Percentiles rank a stretch among this genome's conserved stretches.
Evolutionary conservation across 2,113 vertebrate species (phyloP).

Genomic region (Chitala chitala): DNA sequence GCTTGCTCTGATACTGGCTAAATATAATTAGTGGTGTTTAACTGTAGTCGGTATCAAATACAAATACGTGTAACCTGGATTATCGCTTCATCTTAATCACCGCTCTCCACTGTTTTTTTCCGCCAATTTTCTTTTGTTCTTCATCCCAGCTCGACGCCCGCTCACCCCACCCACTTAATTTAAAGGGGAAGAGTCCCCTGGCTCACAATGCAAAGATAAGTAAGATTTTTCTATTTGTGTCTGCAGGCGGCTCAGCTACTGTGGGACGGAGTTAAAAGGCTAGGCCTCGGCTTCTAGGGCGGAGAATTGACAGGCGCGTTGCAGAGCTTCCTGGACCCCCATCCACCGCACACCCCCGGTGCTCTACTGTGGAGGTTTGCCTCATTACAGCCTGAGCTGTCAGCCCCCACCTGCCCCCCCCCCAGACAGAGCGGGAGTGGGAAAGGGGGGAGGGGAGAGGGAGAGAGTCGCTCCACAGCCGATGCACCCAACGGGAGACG

Average conservation of each 20-base stretch:
- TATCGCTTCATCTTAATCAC: slow-evolving; percentile 18
- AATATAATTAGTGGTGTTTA: slow-evolving; percentile 42
- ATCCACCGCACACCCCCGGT: slow-evolving; percentile 54
- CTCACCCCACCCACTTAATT: slow-evolving; percentile 23
- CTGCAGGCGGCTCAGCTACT: slow-evolving; percentile 40
- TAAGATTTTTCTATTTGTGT: slow-evolving; percentile 41
- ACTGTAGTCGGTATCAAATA: slow-evolving; percentile 50
- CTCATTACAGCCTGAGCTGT: slow-evolving; percentile 62
- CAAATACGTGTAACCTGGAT: slow-evolving; percentile 30
- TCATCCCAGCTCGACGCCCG: slow-evolving; percentile 8
- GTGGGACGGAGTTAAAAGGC: slow-evolving; percentile 42
- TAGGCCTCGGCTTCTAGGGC: slow-evolving; percentile 40
- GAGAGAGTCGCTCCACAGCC: neutral
- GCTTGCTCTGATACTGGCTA: neutral
- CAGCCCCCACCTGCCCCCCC: slow-evolving; percentile 32
- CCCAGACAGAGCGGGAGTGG: neutral
- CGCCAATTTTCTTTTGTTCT: slow-evolving; percentile 31
- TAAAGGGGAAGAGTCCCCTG: slow-evolving; percentile 41
- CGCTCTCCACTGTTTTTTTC: slow-evolving; percentile 18
- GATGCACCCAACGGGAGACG: slow-evolving; percentile 29
- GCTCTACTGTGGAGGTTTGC: slow-evolving; percentile 59
- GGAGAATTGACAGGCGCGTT: slow-evolving; percentile 59
- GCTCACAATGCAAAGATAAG: slow-evolving; percentile 39
- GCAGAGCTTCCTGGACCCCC: slow-evolving; percentile 59
- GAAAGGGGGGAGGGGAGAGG: neutral